Percentiles rank a stretch among this genome's conserved stretches.
Evolutionary conservation across 2,888 invertebrate species (phyloP).

Genomic region (Stenchaetothrips biformis): DNA sequence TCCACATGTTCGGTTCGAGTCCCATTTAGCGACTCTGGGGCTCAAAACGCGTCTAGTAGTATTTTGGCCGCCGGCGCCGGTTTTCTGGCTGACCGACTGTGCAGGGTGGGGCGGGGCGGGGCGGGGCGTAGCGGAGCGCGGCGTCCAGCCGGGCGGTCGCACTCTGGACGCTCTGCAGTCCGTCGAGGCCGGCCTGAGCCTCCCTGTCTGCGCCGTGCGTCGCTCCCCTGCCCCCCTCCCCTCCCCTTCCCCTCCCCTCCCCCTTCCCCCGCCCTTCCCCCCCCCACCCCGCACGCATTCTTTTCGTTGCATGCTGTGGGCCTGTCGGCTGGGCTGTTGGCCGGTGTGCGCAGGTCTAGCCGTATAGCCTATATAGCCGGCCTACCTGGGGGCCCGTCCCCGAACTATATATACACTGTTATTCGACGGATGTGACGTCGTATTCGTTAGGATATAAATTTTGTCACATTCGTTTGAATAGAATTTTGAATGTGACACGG

Average conservation of each 20-base stretch:
- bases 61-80: background rate
- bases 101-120: background rate
- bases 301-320: conserved; percentile 10
- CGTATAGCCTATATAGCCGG: background rate
- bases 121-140: background rate
- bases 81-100: background rate
- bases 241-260: background rate
- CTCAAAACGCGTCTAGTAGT: background rate
- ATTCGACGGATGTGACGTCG: no score
- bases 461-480: no score
- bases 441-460: no score
- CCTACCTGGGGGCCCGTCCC: background rate
- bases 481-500: no score
- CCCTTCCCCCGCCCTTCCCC: background rate
- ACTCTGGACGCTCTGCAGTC: background rate
- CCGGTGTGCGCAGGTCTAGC: background rate
- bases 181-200: background rate
- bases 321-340: background rate
- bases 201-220: background rate
- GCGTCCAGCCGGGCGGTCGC: no score
- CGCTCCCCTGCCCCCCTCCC: background rate
- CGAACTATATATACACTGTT: no score
- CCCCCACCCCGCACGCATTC: background rate
- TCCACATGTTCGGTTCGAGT: background rate
- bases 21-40: background rate